Evolutionary conservation across 2,113 vertebrate species (phyloP), one percentile per base, ranked within the genome.

Genomic region (Odocoileus hemionus): DNA sequence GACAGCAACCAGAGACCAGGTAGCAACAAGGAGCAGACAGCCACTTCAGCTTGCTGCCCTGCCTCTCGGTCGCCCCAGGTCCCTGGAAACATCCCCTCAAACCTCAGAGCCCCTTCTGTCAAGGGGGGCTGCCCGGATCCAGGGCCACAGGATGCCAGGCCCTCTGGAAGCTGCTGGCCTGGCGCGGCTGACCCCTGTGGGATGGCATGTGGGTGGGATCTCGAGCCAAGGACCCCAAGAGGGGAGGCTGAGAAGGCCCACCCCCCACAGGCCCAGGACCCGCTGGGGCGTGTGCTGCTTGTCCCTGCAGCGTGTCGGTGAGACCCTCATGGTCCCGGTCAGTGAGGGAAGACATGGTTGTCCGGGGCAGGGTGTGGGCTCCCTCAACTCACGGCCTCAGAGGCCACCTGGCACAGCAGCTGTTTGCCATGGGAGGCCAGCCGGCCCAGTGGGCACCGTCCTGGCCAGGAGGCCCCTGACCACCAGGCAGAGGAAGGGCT

Each of bases 181-280:
- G 25, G 58, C 0, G 2, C 3, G 1, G 78, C 7, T 21, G 78
- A 30, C 45, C n/a, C 89, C 78, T 2, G 5, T 1, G n/a, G 57
- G 57, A 8, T 25, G 1, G 23, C 4, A 26, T 4, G 5, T 14
- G 74, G 89, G 45, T 1, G 0, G 19, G 4, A 67, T 25, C 26
- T 21, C 2, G 17, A 54, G n/a, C 61, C 90, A 30, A 23, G 2
- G 43, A n/a, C 16, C 43, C 45, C 45, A 17, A 43, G 43, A 21
- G 10, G 3, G 6, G 57, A 28, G 26, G 25, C 45, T 12, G 12
- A 25, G 7, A 25, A 0, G 16, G 10, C 25, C 45, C 16, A 2
- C 23, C 4, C 8, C 11, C 43, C 3, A 2, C 33, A 36, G 15
- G 6, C 33, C 33, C 0, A 4, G 17, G 23, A 12, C 43, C 33